Evolutionary conservation across 2,113 vertebrate species (phyloP), one percentile per base, ranked within the genome.

Genomic region (Pseudonaja textilis): DNA sequence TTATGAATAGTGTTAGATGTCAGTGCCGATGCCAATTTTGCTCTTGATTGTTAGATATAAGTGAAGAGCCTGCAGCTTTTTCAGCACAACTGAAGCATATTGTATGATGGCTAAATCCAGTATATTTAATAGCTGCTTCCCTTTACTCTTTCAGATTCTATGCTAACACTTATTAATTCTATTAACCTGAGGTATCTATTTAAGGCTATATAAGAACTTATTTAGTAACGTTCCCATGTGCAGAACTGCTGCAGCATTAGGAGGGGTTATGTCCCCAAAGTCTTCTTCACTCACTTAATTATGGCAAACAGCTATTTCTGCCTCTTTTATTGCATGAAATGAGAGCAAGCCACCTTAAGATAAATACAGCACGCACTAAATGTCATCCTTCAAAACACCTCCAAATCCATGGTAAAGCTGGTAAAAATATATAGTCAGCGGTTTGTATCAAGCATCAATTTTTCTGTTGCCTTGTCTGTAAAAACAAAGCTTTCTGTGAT

Each of bases 151-250:
- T 69, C 64, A 69, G 64, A 69, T 69, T 69, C 29, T 69, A 16
- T 69, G 29, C 64, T n/a, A 69, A n/a, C 64, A 34, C 64, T 69
- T 69, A 16, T 69, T n/a, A 69, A n/a, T 34, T 93, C 93, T 89
- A 74, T 61, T 92, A 93, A 90, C 1, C 55, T 59, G 6, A 92
- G 92, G 92, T 14, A 81, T 1, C 54, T 0, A 0, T 56, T 92
- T 91, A 56, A 91, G 92, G 92, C 69, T 69, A 87, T 89, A 89
- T 25, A 81, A 81, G 22, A 56, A 50, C 23, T 5, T 12, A 92
- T 55, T 10, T 61, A 42, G n/a, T 26, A 54, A 25, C 1, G 2
- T 9, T 88, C 22, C 7, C 8, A n/a, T 88, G n/a, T 74, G n/a
- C n/a, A 88, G 45, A 25, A 12, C 29, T 74, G n/a, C 23, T 47